These are phyloP conservation scores for Cheilosia variabilis DNA, from an alignment of 2,888 invertebrate genomes.

Conservation along the genomic window DNA sequence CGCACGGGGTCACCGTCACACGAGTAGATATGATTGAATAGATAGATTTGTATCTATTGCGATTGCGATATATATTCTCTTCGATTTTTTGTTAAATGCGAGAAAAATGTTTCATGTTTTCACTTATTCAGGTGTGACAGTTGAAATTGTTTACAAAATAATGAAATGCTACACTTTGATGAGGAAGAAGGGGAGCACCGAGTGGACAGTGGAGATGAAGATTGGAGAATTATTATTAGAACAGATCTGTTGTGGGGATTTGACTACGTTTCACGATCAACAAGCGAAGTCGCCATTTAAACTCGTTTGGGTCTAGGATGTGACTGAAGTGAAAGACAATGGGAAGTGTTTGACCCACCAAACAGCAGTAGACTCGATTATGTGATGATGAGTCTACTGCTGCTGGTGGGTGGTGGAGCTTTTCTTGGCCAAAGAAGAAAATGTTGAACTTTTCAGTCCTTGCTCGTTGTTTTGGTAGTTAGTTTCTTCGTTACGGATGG, in stretches of 20 bases:
- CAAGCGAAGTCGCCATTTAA: constrained; percentile 67
- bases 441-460: constrained; percentile 29
- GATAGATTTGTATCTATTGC: constrained; percentile 63
- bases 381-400: constrained; percentile 6
- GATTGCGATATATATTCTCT: constrained; percentile 51
- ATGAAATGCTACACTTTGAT: constrained; percentile 2
- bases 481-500: constrained; percentile 4
- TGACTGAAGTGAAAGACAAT: constrained; percentile 69
- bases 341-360: constrained; percentile 36
- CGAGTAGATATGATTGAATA: constrained; percentile 19
- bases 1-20: constrained; percentile 37
- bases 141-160: constrained; percentile 57
- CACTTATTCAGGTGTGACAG: constrained; percentile 21
- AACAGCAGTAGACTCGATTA: constrained; percentile 22
- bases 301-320: constrained; percentile 75
- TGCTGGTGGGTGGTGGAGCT: constrained; percentile 6
- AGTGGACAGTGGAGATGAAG: background rate
- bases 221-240: background rate
- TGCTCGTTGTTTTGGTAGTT: constrained; percentile 15
- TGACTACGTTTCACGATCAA: constrained; percentile 26
- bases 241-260: background rate
- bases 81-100: constrained; percentile 62
- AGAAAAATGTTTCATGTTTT: background rate
- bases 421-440: constrained; percentile 30
- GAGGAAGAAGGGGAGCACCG: constrained; percentile 9